Conservation (phyloP, 2,888 invertebrate genomes). For the Drosophila meridiana region DNA sequence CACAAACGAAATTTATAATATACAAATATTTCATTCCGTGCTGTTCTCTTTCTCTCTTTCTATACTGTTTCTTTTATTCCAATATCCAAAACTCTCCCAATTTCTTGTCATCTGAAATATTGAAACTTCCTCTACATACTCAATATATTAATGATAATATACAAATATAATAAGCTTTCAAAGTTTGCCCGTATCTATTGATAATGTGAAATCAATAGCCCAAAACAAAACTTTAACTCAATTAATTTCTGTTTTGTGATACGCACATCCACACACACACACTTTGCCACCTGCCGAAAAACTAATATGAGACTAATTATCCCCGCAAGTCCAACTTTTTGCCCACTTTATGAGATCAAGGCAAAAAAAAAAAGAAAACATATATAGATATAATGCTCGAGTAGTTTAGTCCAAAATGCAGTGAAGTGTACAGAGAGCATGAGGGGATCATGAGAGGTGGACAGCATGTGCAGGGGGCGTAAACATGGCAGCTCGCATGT, state of each 20-base stretch:
- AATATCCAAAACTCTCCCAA: neutral
- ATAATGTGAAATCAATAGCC: slow-evolving; percentile 6
- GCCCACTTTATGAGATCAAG: slow-evolving; percentile 24
- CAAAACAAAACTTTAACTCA: slow-evolving; percentile 17
- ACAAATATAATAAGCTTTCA: neutral
- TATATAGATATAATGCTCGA: slow-evolving; percentile 11
- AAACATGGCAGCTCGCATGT: slow-evolving; percentile 79
- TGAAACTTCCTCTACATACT: neutral
- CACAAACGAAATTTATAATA: no score
- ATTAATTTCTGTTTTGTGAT: slow-evolving; percentile 19
- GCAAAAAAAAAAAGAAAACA: neutral
- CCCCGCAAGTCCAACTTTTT: slow-evolving; percentile 24
- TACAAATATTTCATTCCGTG: no score
- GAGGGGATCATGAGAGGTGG: neutral
- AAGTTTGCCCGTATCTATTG: neutral
- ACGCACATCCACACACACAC: slow-evolving; percentile 8
- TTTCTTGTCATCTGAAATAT: neutral
- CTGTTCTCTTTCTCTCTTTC: no score
- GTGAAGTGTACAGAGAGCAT: slow-evolving; percentile 13
- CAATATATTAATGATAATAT: neutral
- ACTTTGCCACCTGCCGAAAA: slow-evolving; percentile 9
- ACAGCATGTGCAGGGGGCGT: slow-evolving; percentile 8
- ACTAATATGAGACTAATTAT: slow-evolving; percentile 43
- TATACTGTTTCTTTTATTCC: no score
- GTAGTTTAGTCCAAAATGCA: slow-evolving; percentile 39